phyloP scores from a whole-genome alignment of 2,797 vertebrate species.

The Malurus leucopterus region DNA sequence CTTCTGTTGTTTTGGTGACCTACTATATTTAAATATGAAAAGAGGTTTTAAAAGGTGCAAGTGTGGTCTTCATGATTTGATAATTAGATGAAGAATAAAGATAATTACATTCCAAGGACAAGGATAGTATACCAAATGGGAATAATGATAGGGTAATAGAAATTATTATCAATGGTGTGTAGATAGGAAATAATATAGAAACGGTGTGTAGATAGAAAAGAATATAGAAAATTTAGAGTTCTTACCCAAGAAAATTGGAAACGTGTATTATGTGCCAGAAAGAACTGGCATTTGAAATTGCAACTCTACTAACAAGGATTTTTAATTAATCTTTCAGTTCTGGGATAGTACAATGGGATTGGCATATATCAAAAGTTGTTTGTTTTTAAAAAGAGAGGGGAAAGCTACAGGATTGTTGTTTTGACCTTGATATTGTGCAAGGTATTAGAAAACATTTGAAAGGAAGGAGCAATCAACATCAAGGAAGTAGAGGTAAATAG shows the following conservation, averaged over 20 bases:
- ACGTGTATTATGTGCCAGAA: neutral
- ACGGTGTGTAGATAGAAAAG: no score
- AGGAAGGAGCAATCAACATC: neutral
- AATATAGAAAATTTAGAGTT: neutral
- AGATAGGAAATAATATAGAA: no score
- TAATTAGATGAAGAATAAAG: neutral
- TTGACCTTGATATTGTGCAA: neutral
- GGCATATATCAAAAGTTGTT: neutral
- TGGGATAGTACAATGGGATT: neutral
- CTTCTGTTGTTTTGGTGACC: neutral
- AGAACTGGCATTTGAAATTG: neutral
- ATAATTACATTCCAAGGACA: neutral
- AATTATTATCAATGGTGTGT: neutral
- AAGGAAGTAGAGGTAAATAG: neutral
- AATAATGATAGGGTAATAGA: neutral
- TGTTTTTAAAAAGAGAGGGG: neutral
- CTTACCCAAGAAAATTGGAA: neutral
- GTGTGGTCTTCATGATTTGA: neutral
- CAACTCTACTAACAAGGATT: neutral
- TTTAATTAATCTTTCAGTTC: neutral
- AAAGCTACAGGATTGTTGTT: neutral
- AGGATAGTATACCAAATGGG: neutral
- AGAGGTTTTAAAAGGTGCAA: neutral
- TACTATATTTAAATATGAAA: neutral
- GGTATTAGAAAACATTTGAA: neutral